Conservation (phyloP, 2,888 invertebrate species). For the Idaea aversata region DNA sequence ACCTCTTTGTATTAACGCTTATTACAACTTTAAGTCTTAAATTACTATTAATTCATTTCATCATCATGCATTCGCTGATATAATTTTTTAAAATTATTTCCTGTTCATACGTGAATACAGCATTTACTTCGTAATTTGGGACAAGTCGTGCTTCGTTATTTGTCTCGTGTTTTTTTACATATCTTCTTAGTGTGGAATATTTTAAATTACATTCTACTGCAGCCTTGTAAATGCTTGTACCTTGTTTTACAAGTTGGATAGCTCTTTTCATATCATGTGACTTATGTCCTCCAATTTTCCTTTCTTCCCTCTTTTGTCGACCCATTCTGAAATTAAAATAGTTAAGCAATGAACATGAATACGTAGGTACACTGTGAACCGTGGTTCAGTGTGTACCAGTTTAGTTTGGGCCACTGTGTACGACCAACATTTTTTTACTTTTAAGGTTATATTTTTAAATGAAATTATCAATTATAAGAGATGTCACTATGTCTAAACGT, state of each 20-base stretch:
- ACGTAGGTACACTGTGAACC: slow-evolving; percentile 2
- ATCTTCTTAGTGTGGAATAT: slow-evolving; percentile 4
- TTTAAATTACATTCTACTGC: slow-evolving; percentile 4
- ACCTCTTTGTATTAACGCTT: no score
- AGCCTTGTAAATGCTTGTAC: slow-evolving; percentile 3
- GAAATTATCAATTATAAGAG: not conserved
- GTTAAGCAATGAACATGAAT: no score
- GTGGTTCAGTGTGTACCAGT: not conserved
- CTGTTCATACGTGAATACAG: slow-evolving; percentile 6
- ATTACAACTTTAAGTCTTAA: no score
- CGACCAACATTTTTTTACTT: not conserved
- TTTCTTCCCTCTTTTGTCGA: not conserved
- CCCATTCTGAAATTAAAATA: not conserved
- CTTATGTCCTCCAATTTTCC: slow-evolving; percentile 3
- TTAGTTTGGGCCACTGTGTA: slow-evolving; percentile 2
- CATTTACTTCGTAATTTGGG: no score
- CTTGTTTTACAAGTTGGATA: slow-evolving; percentile 4
- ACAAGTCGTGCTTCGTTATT: no score
- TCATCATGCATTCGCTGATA: slow-evolving; percentile 19
- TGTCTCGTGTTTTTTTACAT: slow-evolving; percentile 8
- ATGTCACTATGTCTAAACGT: slow-evolving; percentile 2
- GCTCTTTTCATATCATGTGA: not conserved
- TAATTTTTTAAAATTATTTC: slow-evolving; percentile 21
- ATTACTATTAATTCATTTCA: no score
- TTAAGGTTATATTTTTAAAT: not conserved